Evolutionary conservation across 2,797 vertebrate species (phyloP), one percentile per base, ranked within the genome.

Genomic region (Coregonus ussuriensis): DNA sequence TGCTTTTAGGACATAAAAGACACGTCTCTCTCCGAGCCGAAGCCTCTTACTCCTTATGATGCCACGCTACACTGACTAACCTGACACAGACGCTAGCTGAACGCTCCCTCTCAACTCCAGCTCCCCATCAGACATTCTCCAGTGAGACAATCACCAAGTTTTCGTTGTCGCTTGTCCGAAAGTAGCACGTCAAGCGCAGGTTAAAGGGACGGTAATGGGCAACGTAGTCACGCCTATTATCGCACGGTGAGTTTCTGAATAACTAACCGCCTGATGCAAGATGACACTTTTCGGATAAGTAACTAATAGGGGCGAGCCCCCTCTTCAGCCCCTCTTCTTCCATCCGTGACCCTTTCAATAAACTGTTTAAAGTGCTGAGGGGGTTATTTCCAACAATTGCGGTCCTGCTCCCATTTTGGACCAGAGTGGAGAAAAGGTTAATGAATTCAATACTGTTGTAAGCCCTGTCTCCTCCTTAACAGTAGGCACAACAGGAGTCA

Each of bases 351-450:
- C 84, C 82, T 72, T 75, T 80, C 77, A 75, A 88, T 84, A 86
- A 91, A 88, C 86, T 83, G 82, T 85, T 89, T 87, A 81, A 88
- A 87, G 86, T 82, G 86, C 82, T 85, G 71, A 76, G 82, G 82
- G 59, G 81, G 82, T 88, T 85, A 83, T 87, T 91, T 90, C 88
- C 87, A 88, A 82, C 87, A 88, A 82, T 83, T 16, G 84, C 83
- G 77, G 82, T 87, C 78, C 51, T 63, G 59, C n/a, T 63, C 83
- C 81, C 31, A 68, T 83, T 85, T 91, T 91, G 82, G 85, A 72
- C 85, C 87, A 88, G 90, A 91, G 88, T 82, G 87, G 88, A 83
- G 80, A 91, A 94, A 94, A 94, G 93, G 93, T 93, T 94, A 94
- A 94, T 93, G 88, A 91, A 94, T 93, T 93, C 93, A 91, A 69